Conservation (phyloP, 2,113 vertebrate species). For the Clarias gariepinus region DNA sequence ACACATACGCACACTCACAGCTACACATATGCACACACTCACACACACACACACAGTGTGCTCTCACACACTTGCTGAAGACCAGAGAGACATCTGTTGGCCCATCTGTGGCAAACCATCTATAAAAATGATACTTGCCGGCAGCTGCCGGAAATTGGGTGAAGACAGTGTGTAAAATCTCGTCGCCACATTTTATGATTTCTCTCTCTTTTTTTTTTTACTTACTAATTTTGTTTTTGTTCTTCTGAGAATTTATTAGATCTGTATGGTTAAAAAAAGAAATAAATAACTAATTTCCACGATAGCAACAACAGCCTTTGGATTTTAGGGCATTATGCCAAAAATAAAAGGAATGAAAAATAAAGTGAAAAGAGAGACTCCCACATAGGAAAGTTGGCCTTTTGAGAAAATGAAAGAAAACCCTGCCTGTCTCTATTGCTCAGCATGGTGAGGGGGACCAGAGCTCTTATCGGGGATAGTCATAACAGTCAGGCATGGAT, state of each 20-base stretch:
- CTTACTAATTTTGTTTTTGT: not conserved
- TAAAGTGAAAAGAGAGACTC: conserved; percentile 9
- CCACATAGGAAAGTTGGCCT: conserved; percentile 19
- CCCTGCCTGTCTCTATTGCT: conserved; percentile 60
- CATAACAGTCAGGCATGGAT: conserved; percentile 75
- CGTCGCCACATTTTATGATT: conserved; percentile 24
- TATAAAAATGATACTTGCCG: conserved; percentile 51
- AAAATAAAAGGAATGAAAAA: conserved; percentile 2
- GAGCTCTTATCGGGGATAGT: conserved; percentile 73
- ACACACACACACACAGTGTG: conserved; percentile 6
- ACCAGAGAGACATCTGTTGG: conserved; percentile 56
- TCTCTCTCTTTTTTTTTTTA: not conserved
- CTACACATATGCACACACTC: conserved; percentile 13
- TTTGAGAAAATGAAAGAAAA: conserved; percentile 5
- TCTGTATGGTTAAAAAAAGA: not conserved
- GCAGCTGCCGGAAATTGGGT: conserved; percentile 51
- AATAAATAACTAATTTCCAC: not conserved
- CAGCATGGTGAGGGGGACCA: conserved; percentile 36
- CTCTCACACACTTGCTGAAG: conserved; percentile 46
- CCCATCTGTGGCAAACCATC: conserved; percentile 56
- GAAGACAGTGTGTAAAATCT: conserved; percentile 43
- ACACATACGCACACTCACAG: conserved; percentile 21
- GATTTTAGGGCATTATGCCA: not conserved
- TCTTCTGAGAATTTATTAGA: conserved; percentile 8
- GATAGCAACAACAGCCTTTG: conserved; percentile 25